phyloP scores from a whole-genome alignment of 2,888 invertebrate species.

The Drosophila fungiperda region DNA sequence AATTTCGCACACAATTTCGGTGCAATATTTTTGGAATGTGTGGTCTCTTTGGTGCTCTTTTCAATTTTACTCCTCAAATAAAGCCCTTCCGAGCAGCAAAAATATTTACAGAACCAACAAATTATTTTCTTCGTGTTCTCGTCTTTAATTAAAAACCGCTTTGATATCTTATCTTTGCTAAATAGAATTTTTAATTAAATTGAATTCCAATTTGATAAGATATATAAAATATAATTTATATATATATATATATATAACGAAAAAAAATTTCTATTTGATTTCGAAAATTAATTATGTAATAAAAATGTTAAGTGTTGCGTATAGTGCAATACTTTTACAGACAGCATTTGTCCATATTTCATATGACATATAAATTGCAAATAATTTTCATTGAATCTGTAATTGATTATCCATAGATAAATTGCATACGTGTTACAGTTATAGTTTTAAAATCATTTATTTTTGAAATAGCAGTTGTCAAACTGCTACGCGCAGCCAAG shows the following conservation, averaged over 20 bases:
- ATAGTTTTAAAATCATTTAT: constrained; percentile 38
- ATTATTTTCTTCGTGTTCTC: constrained; percentile 20
- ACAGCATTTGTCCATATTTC: background rate
- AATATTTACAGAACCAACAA: constrained; percentile 25
- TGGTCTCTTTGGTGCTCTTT: constrained; percentile 28
- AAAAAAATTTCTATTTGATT: background rate
- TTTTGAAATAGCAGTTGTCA: constrained; percentile 15
- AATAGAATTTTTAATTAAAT: background rate
- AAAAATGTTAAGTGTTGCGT: background rate
- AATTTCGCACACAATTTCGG: constrained; percentile 62
- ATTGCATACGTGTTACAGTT: background rate
- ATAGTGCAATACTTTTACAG: background rate
- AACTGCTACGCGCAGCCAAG: constrained; percentile 13
- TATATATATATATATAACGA: background rate
- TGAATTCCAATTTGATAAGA: background rate
- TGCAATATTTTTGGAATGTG: constrained; percentile 38
- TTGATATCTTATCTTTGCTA: background rate
- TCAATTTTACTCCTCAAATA: constrained; percentile 39
- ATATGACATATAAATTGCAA: background rate
- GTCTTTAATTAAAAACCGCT: background rate
- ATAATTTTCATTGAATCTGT: background rate
- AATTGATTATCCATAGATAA: background rate
- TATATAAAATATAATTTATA: background rate
- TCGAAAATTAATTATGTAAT: background rate
- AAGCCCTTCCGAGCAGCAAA: constrained; percentile 1